Conservation (phyloP, 2,888 invertebrate genomes). For the Nebria brevicollis region DNA sequence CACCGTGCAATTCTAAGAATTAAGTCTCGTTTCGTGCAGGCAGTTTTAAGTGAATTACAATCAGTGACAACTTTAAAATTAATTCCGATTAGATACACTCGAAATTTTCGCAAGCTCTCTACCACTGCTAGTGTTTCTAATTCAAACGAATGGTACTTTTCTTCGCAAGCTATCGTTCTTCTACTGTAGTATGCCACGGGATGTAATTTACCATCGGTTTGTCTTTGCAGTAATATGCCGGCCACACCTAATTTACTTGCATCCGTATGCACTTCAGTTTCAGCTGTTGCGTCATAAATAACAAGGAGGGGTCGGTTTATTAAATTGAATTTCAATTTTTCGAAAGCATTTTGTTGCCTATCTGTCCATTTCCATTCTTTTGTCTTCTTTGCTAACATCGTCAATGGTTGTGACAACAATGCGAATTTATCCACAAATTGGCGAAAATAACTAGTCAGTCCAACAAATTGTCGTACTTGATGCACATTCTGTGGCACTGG, state of each 20-base stretch:
- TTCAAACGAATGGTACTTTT: conserved; percentile 51
- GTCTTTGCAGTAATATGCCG: conserved; percentile 22
- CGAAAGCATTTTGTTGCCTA: too few species aligned
- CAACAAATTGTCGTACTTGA: neutral
- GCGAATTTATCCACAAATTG: too few species aligned
- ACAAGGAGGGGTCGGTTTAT: too few species aligned
- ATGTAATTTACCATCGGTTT: conserved; percentile 4
- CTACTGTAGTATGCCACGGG: conserved; percentile 51
- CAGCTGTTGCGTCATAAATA: too few species aligned
- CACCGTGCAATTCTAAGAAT: conserved; percentile 50
- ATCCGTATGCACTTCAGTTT: neutral
- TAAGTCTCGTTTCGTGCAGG: conserved; percentile 49
- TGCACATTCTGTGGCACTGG: too few species aligned
- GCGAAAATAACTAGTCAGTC: neutral
- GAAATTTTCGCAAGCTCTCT: conserved; percentile 50
- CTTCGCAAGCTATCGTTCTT: conserved; percentile 49
- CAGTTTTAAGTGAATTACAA: conserved; percentile 47
- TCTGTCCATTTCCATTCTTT: too few species aligned
- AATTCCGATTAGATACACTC: conserved; percentile 51
- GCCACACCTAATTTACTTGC: conserved; percentile 12
- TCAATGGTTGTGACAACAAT: too few species aligned
- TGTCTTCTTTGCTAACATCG: too few species aligned
- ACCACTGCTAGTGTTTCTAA: conserved; percentile 53
- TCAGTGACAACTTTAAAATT: conserved; percentile 53
- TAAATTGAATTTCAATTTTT: too few species aligned